phyloP scores from a whole-genome alignment of 2,113 vertebrate genomes.

The Phalacrocorax carbo region DNA sequence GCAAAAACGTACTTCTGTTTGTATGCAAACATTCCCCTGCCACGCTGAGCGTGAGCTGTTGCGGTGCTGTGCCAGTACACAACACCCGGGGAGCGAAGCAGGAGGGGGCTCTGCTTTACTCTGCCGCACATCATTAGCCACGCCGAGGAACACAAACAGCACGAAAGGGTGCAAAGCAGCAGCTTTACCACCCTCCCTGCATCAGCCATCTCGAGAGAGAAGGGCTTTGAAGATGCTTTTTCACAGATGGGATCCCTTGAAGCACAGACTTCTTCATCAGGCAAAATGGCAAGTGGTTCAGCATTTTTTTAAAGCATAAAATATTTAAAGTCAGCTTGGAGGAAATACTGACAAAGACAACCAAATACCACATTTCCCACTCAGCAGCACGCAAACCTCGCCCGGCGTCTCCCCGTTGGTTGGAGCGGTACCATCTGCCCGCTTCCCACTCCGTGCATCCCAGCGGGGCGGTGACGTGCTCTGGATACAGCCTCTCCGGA shows the following conservation, averaged over 20 bases:
- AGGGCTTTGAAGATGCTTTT: not conserved
- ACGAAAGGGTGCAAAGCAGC: not conserved
- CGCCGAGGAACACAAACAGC: not conserved
- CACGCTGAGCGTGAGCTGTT: not conserved
- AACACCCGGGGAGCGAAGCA: not conserved
- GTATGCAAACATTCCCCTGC: not conserved
- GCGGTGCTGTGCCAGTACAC: not conserved
- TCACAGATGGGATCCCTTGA: constrained; percentile 14
- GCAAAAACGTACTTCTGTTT: not conserved
- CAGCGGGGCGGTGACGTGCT: fast-evolving
- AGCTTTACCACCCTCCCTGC: not conserved
- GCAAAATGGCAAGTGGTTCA: not conserved
- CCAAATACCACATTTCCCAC: not conserved
- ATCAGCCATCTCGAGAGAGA: not conserved
- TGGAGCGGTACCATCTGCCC: not conserved
- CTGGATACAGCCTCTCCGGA: fast-evolving
- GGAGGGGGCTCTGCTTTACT: not conserved
- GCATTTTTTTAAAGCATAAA: not conserved
- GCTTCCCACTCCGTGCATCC: not conserved
- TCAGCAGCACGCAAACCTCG: fast-evolving
- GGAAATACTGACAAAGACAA: not conserved
- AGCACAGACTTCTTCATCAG: not conserved
- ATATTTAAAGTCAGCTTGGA: not conserved
- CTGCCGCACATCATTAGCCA: not conserved
- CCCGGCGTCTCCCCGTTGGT: fast-evolving